Evolutionary conservation across 2,888 invertebrate genomes (phyloP), one percentile per base, ranked within the genome.

Genomic region (Eulithis prunata): DNA sequence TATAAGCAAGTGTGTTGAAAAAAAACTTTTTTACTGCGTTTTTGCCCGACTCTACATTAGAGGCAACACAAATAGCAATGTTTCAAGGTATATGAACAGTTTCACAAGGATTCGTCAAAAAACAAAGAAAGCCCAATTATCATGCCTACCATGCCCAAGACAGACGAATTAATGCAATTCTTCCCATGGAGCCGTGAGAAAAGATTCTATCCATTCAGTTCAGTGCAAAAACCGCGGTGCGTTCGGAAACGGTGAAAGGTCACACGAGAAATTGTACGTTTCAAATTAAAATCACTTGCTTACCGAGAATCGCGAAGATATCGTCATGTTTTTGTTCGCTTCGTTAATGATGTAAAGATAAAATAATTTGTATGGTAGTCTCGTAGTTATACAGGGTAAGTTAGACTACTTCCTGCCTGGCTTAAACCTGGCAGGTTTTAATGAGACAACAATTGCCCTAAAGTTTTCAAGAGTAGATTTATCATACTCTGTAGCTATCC

Each of bases 171-270:
- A 79, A 76, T 79, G 74, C 74, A 73, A 78, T 78, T 82, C 78
- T 89, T 91, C 90, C 90, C 90, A 91, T 86, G 88, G 79, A 72
- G 73, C 79, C 91, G 91, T 91, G 92, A 86, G 92, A 91, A 49
- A 91, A 89, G 87, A 90, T 90, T 87, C 88, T 89, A 89, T 89
- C 88, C 83, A 87, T 89, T 87, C 86, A 87, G 86, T 88, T 88
- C 84, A 38, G 38, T 53, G 83, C 85, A 88, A 90, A 90, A 89
- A 88, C 81, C 72, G 75, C 62, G 73, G 71, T 76, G 78, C 79
- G 80, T 85, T 88, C 81, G 83, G 84, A 86, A 87, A 84, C 84
- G 74, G 70, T 71, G 78, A 82, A 86, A 88, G 88, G 88, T 91
- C 90, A 90, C 90, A 89, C 87, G 90, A 89, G 89, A 90, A 87